These are phyloP conservation scores for Helicoverpa assulta DNA, from an alignment of 2,888 invertebrate species.

Conservation along the genomic window DNA sequence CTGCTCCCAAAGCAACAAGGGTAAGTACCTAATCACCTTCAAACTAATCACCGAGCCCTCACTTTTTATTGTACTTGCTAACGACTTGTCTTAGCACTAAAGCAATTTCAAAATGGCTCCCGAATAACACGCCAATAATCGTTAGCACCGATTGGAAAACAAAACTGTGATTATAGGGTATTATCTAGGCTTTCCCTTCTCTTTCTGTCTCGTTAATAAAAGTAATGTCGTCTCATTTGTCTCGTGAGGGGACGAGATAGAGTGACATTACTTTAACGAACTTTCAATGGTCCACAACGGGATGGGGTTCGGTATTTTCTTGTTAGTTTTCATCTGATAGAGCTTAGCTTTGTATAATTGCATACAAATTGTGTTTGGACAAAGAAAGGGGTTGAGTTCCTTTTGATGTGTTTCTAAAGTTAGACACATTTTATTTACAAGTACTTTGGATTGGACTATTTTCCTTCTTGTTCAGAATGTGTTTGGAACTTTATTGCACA, in stretches of 20 bases:
- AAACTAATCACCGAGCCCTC: constrained; percentile 77
- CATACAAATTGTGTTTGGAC: constrained; percentile 59
- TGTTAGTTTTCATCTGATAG: constrained; percentile 66
- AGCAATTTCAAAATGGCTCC: constrained; percentile 88
- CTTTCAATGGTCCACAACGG: constrained; percentile 85
- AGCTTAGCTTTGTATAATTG: constrained; percentile 64
- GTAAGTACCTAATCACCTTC: constrained; percentile 65
- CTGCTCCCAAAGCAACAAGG: constrained; percentile 50
- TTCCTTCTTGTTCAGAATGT: too few species aligned
- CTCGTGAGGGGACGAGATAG: constrained; percentile 84
- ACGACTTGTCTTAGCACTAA: constrained; percentile 88
- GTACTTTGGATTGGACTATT: too few species aligned
- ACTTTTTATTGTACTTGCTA: constrained; percentile 86
- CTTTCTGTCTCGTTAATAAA: constrained; percentile 67
- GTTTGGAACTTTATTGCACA: too few species aligned
- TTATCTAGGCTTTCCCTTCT: constrained; percentile 79
- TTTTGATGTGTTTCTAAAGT: background rate
- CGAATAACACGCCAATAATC: constrained; percentile 92
- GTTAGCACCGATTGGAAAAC: constrained; percentile 92
- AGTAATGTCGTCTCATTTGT: constrained; percentile 76
- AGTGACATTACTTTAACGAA: constrained; percentile 90
- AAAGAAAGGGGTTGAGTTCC: constrained; percentile 30
- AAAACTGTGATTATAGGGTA: constrained; percentile 92
- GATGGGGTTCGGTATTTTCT: constrained; percentile 73
- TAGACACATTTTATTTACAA: background rate